These are phyloP conservation scores for Onychorhynchus coronatus DNA, from an alignment of 2,113 vertebrate species.

Conservation along the genomic window DNA sequence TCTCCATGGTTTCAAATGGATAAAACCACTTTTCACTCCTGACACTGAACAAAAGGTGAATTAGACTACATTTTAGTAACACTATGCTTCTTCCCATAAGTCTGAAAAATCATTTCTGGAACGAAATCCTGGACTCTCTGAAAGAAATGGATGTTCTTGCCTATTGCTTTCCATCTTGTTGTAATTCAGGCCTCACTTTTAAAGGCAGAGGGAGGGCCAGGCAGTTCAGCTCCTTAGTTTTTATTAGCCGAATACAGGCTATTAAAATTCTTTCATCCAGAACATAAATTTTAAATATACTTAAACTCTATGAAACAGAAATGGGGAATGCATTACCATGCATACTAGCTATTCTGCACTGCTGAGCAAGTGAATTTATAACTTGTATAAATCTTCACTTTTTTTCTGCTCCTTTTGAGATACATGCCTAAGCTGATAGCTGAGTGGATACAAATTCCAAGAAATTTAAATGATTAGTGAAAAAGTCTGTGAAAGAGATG, in stretches of 20 bases:
- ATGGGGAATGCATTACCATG: background rate
- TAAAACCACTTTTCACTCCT: background rate
- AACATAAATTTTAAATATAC: background rate
- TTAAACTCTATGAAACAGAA: background rate
- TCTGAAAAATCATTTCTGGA: background rate
- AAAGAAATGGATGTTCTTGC: background rate
- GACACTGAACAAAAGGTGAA: background rate
- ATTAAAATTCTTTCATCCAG: background rate
- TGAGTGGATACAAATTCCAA: background rate
- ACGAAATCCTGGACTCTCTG: background rate
- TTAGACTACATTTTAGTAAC: background rate
- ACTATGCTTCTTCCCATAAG: background rate
- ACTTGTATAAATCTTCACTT: background rate
- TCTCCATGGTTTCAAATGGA: background rate
- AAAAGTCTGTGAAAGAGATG: background rate
- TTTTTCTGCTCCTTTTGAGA: background rate
- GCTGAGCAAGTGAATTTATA: constrained; percentile 18
- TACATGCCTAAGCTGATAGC: background rate
- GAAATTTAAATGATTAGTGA: background rate
- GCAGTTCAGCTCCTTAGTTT: background rate
- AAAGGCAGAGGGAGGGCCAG: background rate
- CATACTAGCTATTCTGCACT: background rate
- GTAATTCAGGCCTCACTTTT: background rate
- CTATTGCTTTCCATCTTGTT: background rate
- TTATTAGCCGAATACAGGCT: background rate